Evolutionary conservation across 2,113 vertebrate species (phyloP).

Genomic region (Strix aluco): DNA sequence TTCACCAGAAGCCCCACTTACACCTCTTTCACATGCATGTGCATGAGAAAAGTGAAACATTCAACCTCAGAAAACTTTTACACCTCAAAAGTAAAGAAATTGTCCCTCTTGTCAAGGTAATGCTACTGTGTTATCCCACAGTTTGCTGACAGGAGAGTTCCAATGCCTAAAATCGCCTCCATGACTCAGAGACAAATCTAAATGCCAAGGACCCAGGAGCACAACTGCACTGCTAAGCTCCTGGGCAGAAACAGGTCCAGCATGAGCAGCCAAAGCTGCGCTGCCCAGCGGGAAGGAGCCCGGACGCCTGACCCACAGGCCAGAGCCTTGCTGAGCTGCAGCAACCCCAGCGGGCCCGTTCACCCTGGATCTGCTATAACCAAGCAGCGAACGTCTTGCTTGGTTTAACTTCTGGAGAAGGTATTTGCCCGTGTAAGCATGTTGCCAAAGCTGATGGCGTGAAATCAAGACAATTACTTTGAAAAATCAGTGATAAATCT

Average conservation of each 20-base stretch:
- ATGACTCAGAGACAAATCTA: neutral
- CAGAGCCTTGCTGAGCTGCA: neutral
- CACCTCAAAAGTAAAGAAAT: neutral
- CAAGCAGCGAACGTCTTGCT: neutral
- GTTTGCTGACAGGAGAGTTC: neutral
- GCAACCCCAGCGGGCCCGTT: neutral
- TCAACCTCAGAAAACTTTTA: neutral
- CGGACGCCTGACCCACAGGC: neutral
- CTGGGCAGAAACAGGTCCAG: neutral
- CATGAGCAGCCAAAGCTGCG: neutral
- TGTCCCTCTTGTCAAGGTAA: neutral
- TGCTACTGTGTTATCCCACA: neutral
- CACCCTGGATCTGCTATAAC: fast-evolving
- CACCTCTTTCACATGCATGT: neutral
- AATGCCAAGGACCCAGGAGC: neutral
- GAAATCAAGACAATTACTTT: neutral
- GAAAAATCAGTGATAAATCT: neutral
- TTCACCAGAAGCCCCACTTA: neutral
- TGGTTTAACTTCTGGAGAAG: neutral
- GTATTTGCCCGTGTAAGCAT: neutral
- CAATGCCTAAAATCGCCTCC: neutral
- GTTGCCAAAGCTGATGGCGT: neutral
- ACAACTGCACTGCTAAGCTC: neutral
- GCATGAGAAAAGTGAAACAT: neutral
- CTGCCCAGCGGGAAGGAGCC: neutral